Percentiles rank a stretch among this genome's conserved stretches.
These are phyloP conservation scores for Stomorhina lunata DNA, from an alignment of 2,888 invertebrate genomes.

Conservation along the genomic window DNA sequence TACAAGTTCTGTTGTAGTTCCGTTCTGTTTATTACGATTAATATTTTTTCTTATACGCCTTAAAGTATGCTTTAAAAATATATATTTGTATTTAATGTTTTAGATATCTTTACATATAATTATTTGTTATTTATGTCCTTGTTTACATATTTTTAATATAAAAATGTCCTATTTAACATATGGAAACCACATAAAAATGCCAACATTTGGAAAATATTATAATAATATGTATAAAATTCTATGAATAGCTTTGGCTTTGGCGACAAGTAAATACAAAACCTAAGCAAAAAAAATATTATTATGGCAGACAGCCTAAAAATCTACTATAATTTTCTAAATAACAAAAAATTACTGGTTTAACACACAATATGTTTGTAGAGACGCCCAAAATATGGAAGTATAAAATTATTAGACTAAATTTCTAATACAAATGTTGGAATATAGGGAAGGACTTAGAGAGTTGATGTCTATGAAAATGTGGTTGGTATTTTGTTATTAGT, in stretches of 20 bases:
- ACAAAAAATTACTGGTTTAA: neutral
- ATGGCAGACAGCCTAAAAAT: constrained; percentile 43
- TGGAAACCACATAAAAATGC: constrained; percentile 1
- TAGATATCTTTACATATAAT: neutral
- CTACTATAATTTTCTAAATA: constrained; percentile 35
- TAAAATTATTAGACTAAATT: too few species aligned
- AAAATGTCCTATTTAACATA: constrained; percentile 30
- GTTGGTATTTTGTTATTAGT: too few species aligned
- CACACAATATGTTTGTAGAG: neutral
- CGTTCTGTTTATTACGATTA: too few species aligned
- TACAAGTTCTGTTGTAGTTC: too few species aligned
- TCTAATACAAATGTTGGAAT: too few species aligned
- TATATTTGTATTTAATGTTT: constrained; percentile 19
- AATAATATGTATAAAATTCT: constrained; percentile 42
- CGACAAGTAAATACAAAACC: constrained; percentile 5
- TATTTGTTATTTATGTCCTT: neutral
- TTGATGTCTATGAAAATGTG: too few species aligned
- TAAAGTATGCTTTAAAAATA: too few species aligned
- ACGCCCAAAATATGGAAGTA: neutral
- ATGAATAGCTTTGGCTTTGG: constrained; percentile 23
- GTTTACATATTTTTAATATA: neutral
- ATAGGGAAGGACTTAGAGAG: too few species aligned
- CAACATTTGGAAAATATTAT: constrained; percentile 18
- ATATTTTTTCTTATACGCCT: too few species aligned
- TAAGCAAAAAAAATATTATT: constrained; percentile 6